phyloP scores from a whole-genome alignment of 2,888 invertebrate species.

The Leistus spinibarbis region DNA sequence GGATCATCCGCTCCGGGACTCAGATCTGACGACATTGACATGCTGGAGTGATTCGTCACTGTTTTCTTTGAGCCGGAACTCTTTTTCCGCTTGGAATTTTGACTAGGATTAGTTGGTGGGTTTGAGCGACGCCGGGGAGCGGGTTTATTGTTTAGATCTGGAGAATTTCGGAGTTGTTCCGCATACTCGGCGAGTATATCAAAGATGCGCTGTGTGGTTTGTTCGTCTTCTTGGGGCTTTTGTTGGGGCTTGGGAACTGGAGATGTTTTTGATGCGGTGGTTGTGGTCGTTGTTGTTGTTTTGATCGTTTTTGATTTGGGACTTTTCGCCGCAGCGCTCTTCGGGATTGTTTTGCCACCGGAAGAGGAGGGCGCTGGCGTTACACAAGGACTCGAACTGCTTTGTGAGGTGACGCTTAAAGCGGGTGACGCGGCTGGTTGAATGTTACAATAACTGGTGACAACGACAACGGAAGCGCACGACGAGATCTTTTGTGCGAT shows the following conservation, averaged over 20 bases:
- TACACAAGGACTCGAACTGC: slow-evolving; percentile 64
- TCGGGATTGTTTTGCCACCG: slow-evolving; percentile 60
- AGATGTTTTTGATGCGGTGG: slow-evolving; percentile 67
- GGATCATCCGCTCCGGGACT: slow-evolving; percentile 70
- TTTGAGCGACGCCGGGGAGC: slow-evolving; percentile 78
- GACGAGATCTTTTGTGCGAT: slow-evolving; percentile 58
- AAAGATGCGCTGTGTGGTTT: slow-evolving; percentile 79
- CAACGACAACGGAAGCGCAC: slow-evolving; percentile 60
- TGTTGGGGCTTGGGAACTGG: slow-evolving; percentile 71
- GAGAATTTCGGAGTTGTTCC: slow-evolving; percentile 79
- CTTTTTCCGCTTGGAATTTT: slow-evolving; percentile 73
- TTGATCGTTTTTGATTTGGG: slow-evolving; percentile 59
- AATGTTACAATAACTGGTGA: slow-evolving; percentile 61
- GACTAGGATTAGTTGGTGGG: slow-evolving; percentile 73
- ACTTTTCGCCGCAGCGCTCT: slow-evolving; percentile 44
- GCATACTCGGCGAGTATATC: slow-evolving; percentile 81
- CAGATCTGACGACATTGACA: slow-evolving; percentile 56
- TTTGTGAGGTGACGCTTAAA: slow-evolving; percentile 63
- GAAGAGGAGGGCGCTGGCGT: slow-evolving; percentile 59
- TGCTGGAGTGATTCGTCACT: slow-evolving; percentile 51
- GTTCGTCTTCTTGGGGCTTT: slow-evolving; percentile 81
- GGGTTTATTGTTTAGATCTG: slow-evolving; percentile 79
- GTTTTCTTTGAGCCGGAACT: slow-evolving; percentile 65
- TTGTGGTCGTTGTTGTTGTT: slow-evolving; percentile 64
- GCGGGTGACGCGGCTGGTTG: slow-evolving; percentile 63